Conservation (phyloP, 2,797 vertebrate genomes). For the Eulemur rubriventer region DNA sequence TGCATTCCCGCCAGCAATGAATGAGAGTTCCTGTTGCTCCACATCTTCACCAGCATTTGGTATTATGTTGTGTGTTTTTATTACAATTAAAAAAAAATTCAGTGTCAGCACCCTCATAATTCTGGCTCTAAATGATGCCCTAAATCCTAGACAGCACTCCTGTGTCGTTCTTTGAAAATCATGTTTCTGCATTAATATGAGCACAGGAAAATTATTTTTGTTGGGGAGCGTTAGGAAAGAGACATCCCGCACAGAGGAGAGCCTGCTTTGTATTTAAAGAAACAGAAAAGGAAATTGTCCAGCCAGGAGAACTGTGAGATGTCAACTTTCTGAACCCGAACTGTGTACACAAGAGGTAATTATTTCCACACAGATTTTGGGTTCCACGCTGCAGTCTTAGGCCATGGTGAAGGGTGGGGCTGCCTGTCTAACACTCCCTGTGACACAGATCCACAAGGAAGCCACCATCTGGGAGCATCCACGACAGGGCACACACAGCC, state of each 20-base stretch:
- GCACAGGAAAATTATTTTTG: neutral
- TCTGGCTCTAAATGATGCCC: neutral
- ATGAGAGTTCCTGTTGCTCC: neutral
- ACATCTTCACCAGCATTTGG: neutral
- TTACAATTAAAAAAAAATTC: neutral
- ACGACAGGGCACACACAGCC: neutral
- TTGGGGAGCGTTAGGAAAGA: neutral
- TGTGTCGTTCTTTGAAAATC: neutral
- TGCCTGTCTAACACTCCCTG: neutral
- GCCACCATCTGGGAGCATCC: neutral
- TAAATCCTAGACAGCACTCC: neutral
- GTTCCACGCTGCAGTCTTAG: rapidly evolving
- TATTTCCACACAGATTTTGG: neutral
- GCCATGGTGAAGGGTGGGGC: neutral
- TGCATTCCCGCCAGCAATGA: neutral
- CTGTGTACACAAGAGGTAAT: neutral
- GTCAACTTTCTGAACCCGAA: neutral
- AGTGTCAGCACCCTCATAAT: neutral
- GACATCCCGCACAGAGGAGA: neutral
- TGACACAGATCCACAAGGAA: neutral
- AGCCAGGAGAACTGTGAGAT: neutral
- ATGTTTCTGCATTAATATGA: neutral
- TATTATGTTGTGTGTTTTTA: neutral
- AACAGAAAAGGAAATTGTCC: neutral
- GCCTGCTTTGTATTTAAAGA: neutral